Conservation (phyloP, 2,888 invertebrate genomes). For the Alsophila aescularia region DNA sequence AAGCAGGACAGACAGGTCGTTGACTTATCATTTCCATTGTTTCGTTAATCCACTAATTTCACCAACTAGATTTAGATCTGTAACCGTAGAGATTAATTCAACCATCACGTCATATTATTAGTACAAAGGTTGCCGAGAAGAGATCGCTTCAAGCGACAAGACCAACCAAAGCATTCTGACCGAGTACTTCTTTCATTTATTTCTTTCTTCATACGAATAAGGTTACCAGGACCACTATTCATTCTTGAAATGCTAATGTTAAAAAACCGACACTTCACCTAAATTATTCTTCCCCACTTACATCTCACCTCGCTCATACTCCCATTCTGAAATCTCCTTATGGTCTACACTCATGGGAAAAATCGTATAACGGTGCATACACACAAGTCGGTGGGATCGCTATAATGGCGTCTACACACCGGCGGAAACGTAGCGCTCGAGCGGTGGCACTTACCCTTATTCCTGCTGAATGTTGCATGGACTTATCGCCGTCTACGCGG, state of each 20-base stretch:
- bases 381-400: slow-evolving; percentile 3
- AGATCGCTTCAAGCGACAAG: too few species aligned
- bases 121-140: too few species aligned
- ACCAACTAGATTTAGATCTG: too few species aligned
- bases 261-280: not conserved
- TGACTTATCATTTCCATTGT: too few species aligned
- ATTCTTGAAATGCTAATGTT: not conserved
- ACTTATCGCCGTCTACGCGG: slow-evolving; percentile 2
- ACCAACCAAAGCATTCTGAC: too few species aligned
- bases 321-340: not conserved
- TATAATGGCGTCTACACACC: slow-evolving; percentile 3
- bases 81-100: too few species aligned
- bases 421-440: slow-evolving; percentile 4
- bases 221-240: too few species aligned
- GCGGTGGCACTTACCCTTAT: slow-evolving; percentile 17
- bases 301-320: not conserved
- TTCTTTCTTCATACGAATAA: too few species aligned
- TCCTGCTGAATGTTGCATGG: slow-evolving; percentile 20
- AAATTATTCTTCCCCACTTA: not conserved
- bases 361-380: slow-evolving; percentile 5
- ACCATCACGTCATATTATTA: too few species aligned
- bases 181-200: too few species aligned
- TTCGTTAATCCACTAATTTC: too few species aligned
- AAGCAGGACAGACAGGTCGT: too few species aligned
- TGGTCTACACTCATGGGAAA: not conserved